Percentiles rank a stretch among this genome's conserved stretches.
Conservation (phyloP, 1,140 invertebrate genomes). For the Megalonaias nervosa region DNA sequence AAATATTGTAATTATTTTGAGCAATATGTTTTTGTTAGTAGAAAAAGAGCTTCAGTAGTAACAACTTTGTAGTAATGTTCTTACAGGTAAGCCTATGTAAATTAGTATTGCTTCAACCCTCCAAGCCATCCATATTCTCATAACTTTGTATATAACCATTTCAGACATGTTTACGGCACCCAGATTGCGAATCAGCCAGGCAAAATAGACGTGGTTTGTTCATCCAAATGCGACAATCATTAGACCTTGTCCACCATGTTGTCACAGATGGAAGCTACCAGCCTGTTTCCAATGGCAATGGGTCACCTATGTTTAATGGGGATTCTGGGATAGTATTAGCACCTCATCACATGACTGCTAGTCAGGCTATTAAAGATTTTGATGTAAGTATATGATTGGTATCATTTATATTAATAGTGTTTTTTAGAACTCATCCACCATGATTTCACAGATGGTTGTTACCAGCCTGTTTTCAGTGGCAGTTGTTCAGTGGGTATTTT, state of each 20-base stretch:
- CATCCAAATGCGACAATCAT: constrained; percentile 89
- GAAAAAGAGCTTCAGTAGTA: too few species aligned
- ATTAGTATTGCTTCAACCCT: too few species aligned
- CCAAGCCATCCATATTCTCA: too few species aligned
- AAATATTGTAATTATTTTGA: too few species aligned
- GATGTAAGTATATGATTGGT: constrained; percentile 71
- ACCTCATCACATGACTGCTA: constrained; percentile 78
- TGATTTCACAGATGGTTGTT: too few species aligned
- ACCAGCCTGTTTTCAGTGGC: too few species aligned
- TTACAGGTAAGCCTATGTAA: too few species aligned
- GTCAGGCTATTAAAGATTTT: constrained; percentile 85
- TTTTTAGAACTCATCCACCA: too few species aligned
- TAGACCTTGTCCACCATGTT: constrained; percentile 98
- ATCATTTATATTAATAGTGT: not conserved
- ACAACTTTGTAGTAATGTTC: too few species aligned
- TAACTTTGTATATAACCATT: constrained; percentile 5
- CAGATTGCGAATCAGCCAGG: constrained; percentile 91
- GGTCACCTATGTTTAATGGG: constrained; percentile 54
- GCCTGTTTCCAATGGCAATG: constrained; percentile 6
- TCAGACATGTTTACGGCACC: constrained; percentile 90
- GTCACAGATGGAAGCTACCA: constrained; percentile 73
- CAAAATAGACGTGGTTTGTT: constrained; percentile 96
- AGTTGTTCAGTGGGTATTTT: too few species aligned
- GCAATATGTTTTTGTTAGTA: too few species aligned
- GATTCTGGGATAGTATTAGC: constrained; percentile 65